A percentile compares a stretch with the other conserved stretches of the same genome.
Evolutionary conservation across 2,797 vertebrate genomes (phyloP).

Genomic region (Periophthalmus magnuspinnatus): DNA sequence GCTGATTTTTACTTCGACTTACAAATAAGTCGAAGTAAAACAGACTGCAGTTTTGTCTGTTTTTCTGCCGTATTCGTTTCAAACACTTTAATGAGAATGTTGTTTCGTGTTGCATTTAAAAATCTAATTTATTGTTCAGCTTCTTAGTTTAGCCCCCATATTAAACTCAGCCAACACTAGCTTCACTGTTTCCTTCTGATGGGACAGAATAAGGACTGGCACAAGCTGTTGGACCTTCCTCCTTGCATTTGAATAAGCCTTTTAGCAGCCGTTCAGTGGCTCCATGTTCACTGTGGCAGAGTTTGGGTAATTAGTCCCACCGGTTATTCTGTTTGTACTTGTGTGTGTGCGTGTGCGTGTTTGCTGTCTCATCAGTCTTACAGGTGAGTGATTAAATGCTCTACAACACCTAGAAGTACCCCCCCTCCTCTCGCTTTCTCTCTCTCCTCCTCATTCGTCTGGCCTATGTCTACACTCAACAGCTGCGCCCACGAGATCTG

Average conservation of each 20-base stretch:
- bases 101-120: not conserved
- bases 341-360: slow-evolving; percentile 15
- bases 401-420: slow-evolving; percentile 74
- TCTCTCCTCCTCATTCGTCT: slow-evolving; percentile 29
- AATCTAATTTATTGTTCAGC: not conserved
- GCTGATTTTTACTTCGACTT: no score
- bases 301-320: slow-evolving; percentile 76
- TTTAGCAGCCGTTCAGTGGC: slow-evolving; percentile 42
- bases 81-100: no score
- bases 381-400: slow-evolving; percentile 78
- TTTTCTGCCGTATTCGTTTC: not conserved
- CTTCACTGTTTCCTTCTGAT: not conserved
- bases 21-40: no score
- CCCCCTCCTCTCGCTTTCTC: slow-evolving; percentile 25
- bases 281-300: slow-evolving; percentile 40
- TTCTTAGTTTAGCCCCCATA: not conserved
- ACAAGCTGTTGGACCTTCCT: slow-evolving; percentile 45
- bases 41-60: not conserved
- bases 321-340: slow-evolving; percentile 29
- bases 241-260: slow-evolving; percentile 37
- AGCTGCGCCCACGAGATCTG: slow-evolving; percentile 41
- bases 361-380: slow-evolving; percentile 67
- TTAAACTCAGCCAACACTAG: not conserved
- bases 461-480: slow-evolving; percentile 63
- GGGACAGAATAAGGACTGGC: slow-evolving; percentile 15